These are phyloP conservation scores for Peromyscus maniculatus DNA, from an alignment of 2,113 vertebrate species.

Conservation along the genomic window DNA sequence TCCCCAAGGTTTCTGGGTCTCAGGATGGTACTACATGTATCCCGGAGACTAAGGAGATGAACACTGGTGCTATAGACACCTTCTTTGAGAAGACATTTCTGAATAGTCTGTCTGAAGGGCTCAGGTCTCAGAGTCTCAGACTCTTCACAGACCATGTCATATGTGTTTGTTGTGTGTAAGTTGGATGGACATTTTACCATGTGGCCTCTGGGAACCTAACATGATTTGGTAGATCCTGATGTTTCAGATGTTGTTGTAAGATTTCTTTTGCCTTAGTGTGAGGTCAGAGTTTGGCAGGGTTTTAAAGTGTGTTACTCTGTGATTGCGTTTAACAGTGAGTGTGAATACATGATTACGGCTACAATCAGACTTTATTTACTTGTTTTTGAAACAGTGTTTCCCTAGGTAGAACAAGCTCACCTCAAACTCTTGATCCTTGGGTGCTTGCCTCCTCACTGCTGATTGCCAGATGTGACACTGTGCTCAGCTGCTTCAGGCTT, in stretches of 20 bases:
- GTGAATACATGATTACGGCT: background rate
- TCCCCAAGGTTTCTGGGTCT: background rate
- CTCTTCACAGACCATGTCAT: background rate
- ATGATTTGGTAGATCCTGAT: background rate
- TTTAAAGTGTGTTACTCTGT: background rate
- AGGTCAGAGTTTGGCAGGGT: background rate
- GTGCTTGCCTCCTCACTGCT: background rate
- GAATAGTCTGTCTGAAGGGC: background rate
- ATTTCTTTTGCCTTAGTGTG: background rate
- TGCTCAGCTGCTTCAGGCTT: background rate
- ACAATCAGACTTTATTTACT: conserved; percentile 31
- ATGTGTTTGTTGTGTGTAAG: background rate
- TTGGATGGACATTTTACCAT: background rate
- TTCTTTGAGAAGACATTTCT: background rate
- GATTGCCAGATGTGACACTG: background rate
- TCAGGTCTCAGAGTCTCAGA: background rate
- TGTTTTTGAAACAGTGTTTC: background rate
- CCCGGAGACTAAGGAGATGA: background rate
- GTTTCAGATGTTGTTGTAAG: conserved; percentile 21
- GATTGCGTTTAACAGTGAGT: background rate
- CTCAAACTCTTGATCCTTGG: background rate
- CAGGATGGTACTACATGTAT: background rate
- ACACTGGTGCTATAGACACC: accelerated
- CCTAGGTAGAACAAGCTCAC: background rate
- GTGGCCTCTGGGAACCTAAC: background rate